A percentile compares a stretch with the other conserved stretches of the same genome.
These are phyloP conservation scores for Cryptoprocta ferox DNA, from an alignment of 2,797 vertebrate genomes.

Conservation along the genomic window DNA sequence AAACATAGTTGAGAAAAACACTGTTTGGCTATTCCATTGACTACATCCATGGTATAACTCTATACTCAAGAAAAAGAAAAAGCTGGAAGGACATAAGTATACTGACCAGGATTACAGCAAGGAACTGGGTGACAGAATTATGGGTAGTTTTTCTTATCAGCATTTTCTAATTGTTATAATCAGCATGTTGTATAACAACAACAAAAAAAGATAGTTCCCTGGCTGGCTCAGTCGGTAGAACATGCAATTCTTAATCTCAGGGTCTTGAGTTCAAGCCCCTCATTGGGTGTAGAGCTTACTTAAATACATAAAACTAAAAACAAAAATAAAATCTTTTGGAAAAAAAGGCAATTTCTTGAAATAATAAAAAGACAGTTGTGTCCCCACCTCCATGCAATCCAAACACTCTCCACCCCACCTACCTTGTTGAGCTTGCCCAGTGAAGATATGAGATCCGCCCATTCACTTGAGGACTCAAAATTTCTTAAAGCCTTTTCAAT, in stretches of 20 bases:
- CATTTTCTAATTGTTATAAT: background rate
- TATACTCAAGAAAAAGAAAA: background rate
- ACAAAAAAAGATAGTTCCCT: too few relatives aligned
- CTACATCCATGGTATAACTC: background rate
- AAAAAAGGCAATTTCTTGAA: background rate
- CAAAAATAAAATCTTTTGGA: too few relatives aligned
- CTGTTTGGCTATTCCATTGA: background rate
- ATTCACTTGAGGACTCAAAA: slow-evolving; percentile 98
- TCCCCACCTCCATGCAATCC: background rate
- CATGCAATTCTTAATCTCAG: too few relatives aligned
- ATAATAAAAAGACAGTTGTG: background rate
- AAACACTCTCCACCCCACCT: background rate
- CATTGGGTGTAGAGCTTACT: too few relatives aligned
- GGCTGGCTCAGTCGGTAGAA: too few relatives aligned
- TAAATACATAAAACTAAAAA: too few relatives aligned
- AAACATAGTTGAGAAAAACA: background rate
- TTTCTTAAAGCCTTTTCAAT: slow-evolving; percentile 98
- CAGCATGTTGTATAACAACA: background rate
- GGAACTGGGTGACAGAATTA: background rate
- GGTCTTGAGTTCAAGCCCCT: too few relatives aligned
- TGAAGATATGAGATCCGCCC: slow-evolving; percentile 99
- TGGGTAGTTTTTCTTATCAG: background rate
- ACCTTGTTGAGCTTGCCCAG: slow-evolving; percentile 99
- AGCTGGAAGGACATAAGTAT: background rate
- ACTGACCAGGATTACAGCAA: background rate